Base-by-base conservation (phyloP, 2,113 vertebrate species). In the Scopus umbretta region DNA sequence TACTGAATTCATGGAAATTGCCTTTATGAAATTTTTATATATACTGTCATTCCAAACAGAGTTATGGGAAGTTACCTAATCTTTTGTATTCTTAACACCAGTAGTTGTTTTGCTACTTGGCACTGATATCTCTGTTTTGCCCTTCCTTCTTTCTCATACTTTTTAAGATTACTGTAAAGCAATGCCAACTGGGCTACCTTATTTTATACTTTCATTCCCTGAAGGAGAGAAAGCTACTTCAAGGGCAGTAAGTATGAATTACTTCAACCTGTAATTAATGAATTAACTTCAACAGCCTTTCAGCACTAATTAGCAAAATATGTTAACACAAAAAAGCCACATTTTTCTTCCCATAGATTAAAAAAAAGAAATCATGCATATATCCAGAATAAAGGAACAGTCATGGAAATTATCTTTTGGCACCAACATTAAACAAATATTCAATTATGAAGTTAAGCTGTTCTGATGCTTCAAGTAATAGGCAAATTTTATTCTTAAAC, bases 21-120 rank as follows among this genome's bases (percentile, higher is more conserved):
- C 36, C 49, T 80, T 75, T 86, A 93, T 76, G 52, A 67, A 94
- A 94, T 40, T 96, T 94, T 96, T 76, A 82, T 73, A 76, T 34
- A 88, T 8, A 21, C 66, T 94, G 56, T 52, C 70, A 72, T 49
- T 86, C 66, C 21, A 87, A 84, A 95, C 62, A 47, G 82, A 79
- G 66, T 63, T 80, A 56, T 16, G 8, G 42, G 20, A n/a, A 67
- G 58, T 50, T 30, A 76, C 32, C 36, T 72, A 32, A 70, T 70
- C 30, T 85, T 91, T 26, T 59, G 26, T 62, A 62, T 58, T 87
- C 53, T 80, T 72, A 80, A 81, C 53, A 30, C 7, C 25, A 79
- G 16, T 17, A 86, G 25, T 6, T 62, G 20, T 50, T 82, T 47
- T 81, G 38, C 30, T 56, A 14, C 43, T 61, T 16, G 30, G 22